These are phyloP conservation scores for Rhogogaster chlorosoma DNA, from an alignment of 2,888 invertebrate genomes.

Conservation along the genomic window DNA sequence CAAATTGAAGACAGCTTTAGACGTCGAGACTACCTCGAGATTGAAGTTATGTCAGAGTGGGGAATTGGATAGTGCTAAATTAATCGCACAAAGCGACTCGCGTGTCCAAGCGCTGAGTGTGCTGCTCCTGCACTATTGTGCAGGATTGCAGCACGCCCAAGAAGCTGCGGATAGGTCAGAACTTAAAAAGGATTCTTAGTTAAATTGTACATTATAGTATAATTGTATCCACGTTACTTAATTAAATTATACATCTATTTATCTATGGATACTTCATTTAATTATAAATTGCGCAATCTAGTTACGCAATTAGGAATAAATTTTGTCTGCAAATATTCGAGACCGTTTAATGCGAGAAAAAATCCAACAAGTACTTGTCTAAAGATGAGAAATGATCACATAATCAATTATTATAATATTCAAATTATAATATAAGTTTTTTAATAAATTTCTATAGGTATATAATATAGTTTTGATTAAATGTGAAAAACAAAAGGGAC, in stretches of 20 bases:
- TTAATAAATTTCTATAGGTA: neutral
- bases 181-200: conserved; percentile 50
- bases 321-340: conserved; percentile 23
- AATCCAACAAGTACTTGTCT: neutral
- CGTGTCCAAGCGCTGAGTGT: conserved; percentile 95
- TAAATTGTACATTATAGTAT: conserved; percentile 19
- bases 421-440: neutral
- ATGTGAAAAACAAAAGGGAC: neutral
- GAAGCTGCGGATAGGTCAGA: conserved; percentile 72
- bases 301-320: neutral
- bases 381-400: neutral
- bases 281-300: conserved; percentile 10
- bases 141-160: conserved; percentile 92
- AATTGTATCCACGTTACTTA: neutral
- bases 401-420: conserved; percentile 14
- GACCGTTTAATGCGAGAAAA: neutral
- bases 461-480: neutral
- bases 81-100: conserved; percentile 85
- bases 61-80: conserved; percentile 69
- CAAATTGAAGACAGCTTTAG: conserved; percentile 87
- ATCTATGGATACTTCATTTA: neutral
- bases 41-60: conserved; percentile 71
- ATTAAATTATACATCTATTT: conserved; percentile 5
- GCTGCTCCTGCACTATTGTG: conserved; percentile 96
- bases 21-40: conserved; percentile 83